Conservation (phyloP, 2,113 vertebrate species). For the Rhipidura dahli region DNA sequence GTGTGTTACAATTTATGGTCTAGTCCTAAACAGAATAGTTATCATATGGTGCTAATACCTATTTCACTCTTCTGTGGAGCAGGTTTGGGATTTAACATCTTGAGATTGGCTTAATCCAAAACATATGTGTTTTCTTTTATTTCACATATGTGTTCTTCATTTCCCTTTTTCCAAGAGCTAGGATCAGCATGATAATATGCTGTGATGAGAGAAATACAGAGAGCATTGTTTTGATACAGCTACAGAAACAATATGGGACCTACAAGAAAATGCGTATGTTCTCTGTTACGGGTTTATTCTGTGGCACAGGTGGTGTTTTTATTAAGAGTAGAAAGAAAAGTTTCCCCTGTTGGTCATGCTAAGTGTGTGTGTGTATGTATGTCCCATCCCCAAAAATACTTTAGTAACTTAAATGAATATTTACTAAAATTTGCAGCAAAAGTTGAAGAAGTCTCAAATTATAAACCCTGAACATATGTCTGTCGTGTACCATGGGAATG, state of each 20-base stretch:
- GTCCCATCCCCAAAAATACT: not conserved
- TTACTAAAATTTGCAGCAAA: not conserved
- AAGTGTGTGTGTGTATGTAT: not conserved
- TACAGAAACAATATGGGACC: not conserved
- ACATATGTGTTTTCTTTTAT: constrained; percentile 38
- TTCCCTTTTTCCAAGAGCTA: not conserved
- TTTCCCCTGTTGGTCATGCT: not conserved
- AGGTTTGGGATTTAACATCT: not conserved
- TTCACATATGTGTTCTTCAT: constrained; percentile 9
- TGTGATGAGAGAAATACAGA: not conserved
- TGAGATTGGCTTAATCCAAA: constrained; percentile 1
- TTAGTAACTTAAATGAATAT: not conserved
- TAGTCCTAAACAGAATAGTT: not conserved
- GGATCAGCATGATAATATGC: not conserved
- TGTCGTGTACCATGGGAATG: not conserved
- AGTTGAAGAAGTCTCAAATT: not conserved
- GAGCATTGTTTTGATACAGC: not conserved
- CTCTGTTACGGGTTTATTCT: not conserved
- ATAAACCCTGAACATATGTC: not conserved
- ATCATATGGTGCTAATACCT: not conserved
- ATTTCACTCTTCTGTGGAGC: not conserved
- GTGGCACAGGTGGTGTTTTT: not conserved
- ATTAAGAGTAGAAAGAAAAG: not conserved
- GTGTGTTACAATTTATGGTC: not conserved
- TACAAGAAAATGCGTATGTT: not conserved